Evolutionary conservation across 1,140 invertebrate species (phyloP), one percentile per base, ranked within the genome.

Genomic region (Ladona fulva): DNA sequence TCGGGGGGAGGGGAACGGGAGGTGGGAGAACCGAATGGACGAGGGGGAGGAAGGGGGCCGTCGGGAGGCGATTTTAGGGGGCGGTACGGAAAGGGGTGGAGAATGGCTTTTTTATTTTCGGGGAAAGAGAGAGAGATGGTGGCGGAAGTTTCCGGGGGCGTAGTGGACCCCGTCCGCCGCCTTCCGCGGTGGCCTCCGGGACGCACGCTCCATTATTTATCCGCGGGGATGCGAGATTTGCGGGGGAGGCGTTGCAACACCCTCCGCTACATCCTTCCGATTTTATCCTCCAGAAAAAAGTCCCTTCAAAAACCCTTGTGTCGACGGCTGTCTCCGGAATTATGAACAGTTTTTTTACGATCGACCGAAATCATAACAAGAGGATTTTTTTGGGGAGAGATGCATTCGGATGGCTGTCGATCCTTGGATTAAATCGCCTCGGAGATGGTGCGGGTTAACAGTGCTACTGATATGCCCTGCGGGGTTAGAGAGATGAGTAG

Each of bases 1-100:
- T n/a, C 37, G 84, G 52, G 52, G 14, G 52, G 12, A 22, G 52
- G 52, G n/a, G 3, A 66, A 22, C 5, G n/a, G 44, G 44, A 19
- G 19, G 44, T 19, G 44, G 44, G 44, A 19, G 10, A 19, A 19
- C 44, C 10, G 44, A 10, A 10, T 52, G 44, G 10, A 19, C 44
- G 44, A 19, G 44, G 44, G 44, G 19, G 10, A 19, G 44, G 10
- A 52, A 52, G 44, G 44, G 44, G 44, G 44, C 19, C 44, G 44
- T 19, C 1, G 52, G 52, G 52, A 66, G 52, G 52, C n/a, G 14
- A 19, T 66, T 66, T 66, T 22, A 66, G 52, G 16, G 52, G 10
- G 44, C 44, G 19, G 10, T 52, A 19, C 19, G 19, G 52, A 22
- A 66, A 19, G 52, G 52, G 16, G 52, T 66, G 52, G 52, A 19